phyloP scores from a whole-genome alignment of 1,140 invertebrate genomes.

The Thereuonema tuberculata region DNA sequence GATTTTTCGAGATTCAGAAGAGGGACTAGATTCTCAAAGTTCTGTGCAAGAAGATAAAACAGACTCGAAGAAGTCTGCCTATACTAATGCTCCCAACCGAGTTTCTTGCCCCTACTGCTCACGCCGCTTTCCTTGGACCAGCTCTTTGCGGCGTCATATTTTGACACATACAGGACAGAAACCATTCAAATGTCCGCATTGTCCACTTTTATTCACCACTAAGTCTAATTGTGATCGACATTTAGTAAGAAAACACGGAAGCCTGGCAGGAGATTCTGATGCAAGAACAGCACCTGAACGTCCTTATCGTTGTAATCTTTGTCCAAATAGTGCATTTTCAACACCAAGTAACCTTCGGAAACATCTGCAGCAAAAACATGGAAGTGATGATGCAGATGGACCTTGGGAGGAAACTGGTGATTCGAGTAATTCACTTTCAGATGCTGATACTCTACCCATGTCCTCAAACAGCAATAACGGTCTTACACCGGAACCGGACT shows the following conservation, averaged over 20 bases:
- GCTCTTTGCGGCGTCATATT: conserved; percentile 78
- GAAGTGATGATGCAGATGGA: conserved; percentile 18
- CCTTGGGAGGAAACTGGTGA: background rate
- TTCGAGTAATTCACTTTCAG: background rate
- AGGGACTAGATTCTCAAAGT: conserved; percentile 18
- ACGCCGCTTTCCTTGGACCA: conserved; percentile 89
- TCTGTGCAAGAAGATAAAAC: conserved; percentile 28
- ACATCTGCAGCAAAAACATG: conserved; percentile 55
- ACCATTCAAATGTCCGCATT: conserved; percentile 85
- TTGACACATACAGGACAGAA: conserved; percentile 91
- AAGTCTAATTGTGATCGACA: conserved; percentile 95
- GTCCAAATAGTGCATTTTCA: conserved; percentile 71
- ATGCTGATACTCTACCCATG: too few species aligned
- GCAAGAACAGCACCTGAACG: conserved; percentile 55
- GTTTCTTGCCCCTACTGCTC: conserved; percentile 80
- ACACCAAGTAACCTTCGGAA: conserved; percentile 63
- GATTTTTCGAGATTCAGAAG: conserved; percentile 22
- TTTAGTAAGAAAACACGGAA: conserved; percentile 71
- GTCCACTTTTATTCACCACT: conserved; percentile 83
- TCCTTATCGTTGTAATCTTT: conserved; percentile 67
- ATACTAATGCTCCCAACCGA: conserved; percentile 83
- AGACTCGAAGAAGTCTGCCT: conserved; percentile 81
- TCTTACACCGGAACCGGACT: too few species aligned
- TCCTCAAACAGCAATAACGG: too few species aligned
- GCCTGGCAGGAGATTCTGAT: conserved; percentile 36